Evolutionary conservation across 2,797 vertebrate genomes (phyloP).

Genomic region (Schizopygopsis malacanthus): DNA sequence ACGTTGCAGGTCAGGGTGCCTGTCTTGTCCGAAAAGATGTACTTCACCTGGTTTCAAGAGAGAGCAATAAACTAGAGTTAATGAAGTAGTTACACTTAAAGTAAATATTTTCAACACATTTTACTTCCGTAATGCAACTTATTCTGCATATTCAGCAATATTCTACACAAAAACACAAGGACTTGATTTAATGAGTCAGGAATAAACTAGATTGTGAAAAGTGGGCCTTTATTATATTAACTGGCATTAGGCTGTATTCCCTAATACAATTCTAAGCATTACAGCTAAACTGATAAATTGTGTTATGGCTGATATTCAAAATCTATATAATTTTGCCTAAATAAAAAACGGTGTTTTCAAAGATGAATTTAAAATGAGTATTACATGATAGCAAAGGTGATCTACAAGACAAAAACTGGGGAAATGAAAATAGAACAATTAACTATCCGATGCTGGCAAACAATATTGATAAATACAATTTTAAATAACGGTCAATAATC

Average conservation of each 20-base stretch:
- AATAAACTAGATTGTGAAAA: neutral
- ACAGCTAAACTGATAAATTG: neutral
- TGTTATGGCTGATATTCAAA: neutral
- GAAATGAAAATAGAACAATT: no score
- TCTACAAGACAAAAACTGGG: no score
- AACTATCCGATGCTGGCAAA: no score
- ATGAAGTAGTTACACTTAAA: neutral
- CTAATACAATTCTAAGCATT: neutral
- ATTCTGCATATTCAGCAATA: neutral
- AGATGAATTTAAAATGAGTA: no score
- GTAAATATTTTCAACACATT: neutral
- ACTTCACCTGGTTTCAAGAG: slow-evolving; percentile 87
- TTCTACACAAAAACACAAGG: neutral
- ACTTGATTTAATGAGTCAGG: neutral
- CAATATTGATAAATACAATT: no score
- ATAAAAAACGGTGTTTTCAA: no score
- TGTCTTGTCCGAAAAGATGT: slow-evolving; percentile 99
- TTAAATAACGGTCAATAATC: neutral
- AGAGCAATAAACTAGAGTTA: neutral
- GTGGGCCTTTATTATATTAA: no score
- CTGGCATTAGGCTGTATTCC: neutral
- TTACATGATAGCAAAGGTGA: no score
- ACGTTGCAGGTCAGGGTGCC: slow-evolving; percentile 97
- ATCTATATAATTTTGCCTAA: neutral
- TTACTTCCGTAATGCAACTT: neutral